Base-by-base conservation (phyloP, 2,888 invertebrate genomes). In the Disparrhopalites patrizii region DNA sequence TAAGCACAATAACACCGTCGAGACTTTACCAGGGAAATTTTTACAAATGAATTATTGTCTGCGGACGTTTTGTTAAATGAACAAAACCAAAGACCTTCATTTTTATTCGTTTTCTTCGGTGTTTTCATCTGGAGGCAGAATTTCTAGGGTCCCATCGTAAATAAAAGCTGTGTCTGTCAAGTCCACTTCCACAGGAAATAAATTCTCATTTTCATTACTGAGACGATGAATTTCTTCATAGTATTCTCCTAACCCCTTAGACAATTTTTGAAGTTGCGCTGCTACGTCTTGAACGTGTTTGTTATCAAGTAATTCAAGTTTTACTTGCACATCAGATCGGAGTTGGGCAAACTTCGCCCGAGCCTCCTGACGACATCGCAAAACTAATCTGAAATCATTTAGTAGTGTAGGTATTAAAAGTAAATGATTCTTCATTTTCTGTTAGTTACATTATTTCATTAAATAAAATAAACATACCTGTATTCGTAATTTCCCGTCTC, bases 401-500 rank as follows among this genome's bases (percentile, higher is more conserved):
- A 8, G 8, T 36, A 36, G 13, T 36, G 8, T 10, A 36, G 13
- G 13, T 8, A 23, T 51, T 10, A 20, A 56, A n/a, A n/a, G n/a
- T n/a, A n/a, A 54, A 54, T 7, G 3, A 51, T 3, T 20, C n/a
- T 18, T 30, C 7, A n/a, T 55, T n/a, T 55, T 31, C 20, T 3
- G 20, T 3, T 5, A 33, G 31, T 38, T n/a, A 20, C n/a, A 38
- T 3, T 20, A 38, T 56, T 25, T 25, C 5, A 4, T 10, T 33
- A 5, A 18, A 23, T 38, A 56, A 31, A 55, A 47, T 5, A 60
- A 36, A 30, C n/a, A 38, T 62, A 86, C 83, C 97, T 87, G 80
- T 99, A 99, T 79, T 99, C 99, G 81, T 99, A 99, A 79, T 99
- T 99, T 51, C 99, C 99, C 0, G 98, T 98, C 80, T 99, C 99